Evolutionary conservation across 2,888 invertebrate genomes (phyloP), one percentile per base, ranked within the genome.

Genomic region (Tipula confusa): DNA sequence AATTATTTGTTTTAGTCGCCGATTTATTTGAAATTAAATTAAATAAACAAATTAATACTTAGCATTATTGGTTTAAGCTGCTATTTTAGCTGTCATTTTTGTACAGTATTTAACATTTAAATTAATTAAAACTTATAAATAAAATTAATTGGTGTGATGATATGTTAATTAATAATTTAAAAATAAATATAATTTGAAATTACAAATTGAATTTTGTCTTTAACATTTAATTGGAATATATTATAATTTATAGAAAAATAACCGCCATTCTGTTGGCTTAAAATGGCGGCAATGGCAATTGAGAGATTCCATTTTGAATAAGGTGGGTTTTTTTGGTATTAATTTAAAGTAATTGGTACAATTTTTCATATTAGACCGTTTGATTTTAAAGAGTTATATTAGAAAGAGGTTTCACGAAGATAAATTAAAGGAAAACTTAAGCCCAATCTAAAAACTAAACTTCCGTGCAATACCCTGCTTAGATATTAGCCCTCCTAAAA

Each of bases 161-260:
- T 64, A 64, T 64, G 64, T 64, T 64, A 64, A 64, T 64, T 64
- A 64, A 64, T 64, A 64, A 36, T 24, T 64, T 64, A 64, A 11
- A 64, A 64, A 64, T 64, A 64, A 64, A 64, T 18, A 64, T 64
- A 15, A 15, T 43, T 43, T 64, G 64, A 24, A 9, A 24, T 11
- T 64, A 64, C 64, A 64, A 24, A 64, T 64, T 24, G 18, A 24
- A 24, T 48, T 64, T 64, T 64, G 64, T 64, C 64, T 64, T n/a
- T 64, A 24, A n/a, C 24, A 64, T 24, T 64, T 2, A 64, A 64
- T 64, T 64, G 64, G 64, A 64, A 64, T 64, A 64, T 24, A 11
- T 64, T 24, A 64, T 64, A 24, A 31, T 31, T 31, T 43, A 64
- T 3, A 24, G 24, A 18, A 64, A 24, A 24, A 64, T 64, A n/a